A percentile compares a stretch with the other conserved stretches of the same genome.
Conservation (phyloP, 92 coral and sea anemone species). For the Zoanthus solanderi region DNA sequence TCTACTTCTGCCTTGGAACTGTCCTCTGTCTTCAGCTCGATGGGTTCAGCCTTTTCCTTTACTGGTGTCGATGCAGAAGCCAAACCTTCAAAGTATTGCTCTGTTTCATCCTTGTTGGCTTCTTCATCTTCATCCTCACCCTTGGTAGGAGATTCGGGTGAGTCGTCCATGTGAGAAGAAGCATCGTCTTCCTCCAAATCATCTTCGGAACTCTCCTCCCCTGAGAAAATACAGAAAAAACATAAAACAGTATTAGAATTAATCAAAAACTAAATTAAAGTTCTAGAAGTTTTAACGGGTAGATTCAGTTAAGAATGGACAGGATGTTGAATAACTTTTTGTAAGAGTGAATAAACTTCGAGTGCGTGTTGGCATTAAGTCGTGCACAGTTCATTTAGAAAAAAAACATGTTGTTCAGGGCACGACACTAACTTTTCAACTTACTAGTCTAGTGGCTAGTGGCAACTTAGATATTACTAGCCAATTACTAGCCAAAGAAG, state of each 20-base stretch:
- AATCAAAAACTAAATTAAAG: no score
- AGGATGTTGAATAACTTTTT: no score
- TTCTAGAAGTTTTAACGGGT: no score
- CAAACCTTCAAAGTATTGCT: constrained; percentile 89
- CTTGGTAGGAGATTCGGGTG: constrained; percentile 56
- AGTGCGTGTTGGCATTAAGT: no score
- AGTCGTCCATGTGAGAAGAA: constrained; percentile 64
- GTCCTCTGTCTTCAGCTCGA: constrained; percentile 27
- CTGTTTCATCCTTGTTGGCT: constrained; percentile 63
- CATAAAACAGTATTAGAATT: background rate
- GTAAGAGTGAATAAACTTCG: no score
- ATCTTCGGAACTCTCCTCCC: constrained; percentile 61
- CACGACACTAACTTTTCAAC: no score
- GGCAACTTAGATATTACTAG: no score
- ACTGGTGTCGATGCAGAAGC: constrained; percentile 78
- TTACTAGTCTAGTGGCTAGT: no score
- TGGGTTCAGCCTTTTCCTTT: constrained; percentile 63
- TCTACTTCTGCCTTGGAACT: constrained; percentile 33
- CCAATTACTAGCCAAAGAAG: no score
- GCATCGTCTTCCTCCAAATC: constrained; percentile 78
- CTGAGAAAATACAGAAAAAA: background rate
- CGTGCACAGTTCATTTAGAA: no score
- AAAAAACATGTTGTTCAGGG: no score
- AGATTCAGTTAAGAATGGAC: no score
- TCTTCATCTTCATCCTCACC: constrained; percentile 64